These are phyloP conservation scores for Vanessa atalanta DNA, from an alignment of 1,140 invertebrate genomes.

Conservation along the genomic window DNA sequence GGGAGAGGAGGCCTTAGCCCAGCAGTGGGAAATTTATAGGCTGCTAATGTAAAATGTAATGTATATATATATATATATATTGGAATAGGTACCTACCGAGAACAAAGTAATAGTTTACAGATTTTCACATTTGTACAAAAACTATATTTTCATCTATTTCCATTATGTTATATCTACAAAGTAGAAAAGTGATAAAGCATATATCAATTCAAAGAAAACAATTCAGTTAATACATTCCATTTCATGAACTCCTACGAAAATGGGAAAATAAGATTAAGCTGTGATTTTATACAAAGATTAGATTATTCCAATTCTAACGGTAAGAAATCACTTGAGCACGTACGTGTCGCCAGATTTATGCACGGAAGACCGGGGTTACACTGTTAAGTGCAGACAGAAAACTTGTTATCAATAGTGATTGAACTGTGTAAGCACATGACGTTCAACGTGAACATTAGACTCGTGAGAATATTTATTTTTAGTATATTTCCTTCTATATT, in stretches of 20 bases:
- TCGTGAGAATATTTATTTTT: too few species aligned
- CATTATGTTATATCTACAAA: neutral
- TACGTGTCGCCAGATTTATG: slow-evolving; percentile 58
- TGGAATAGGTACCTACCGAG: too few species aligned
- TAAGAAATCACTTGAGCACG: slow-evolving; percentile 68
- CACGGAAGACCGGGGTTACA: slow-evolving; percentile 28
- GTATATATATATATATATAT: too few species aligned
- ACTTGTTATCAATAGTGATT: slow-evolving; percentile 1
- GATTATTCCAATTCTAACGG: slow-evolving; percentile 57
- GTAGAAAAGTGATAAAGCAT: neutral
- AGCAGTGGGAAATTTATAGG: too few species aligned
- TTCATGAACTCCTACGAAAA: slow-evolving; percentile 28
- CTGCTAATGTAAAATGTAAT: too few species aligned
- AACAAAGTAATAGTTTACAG: too few species aligned
- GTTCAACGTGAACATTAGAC: neutral
- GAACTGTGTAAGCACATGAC: neutral
- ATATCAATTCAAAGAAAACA: neutral
- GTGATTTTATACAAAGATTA: slow-evolving; percentile 55
- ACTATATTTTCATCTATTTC: too few species aligned
- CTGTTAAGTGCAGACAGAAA: slow-evolving; percentile 18
- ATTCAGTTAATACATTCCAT: slow-evolving; percentile 20
- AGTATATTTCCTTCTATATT: too few species aligned
- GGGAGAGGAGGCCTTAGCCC: too few species aligned
- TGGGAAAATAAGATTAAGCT: slow-evolving; percentile 49
- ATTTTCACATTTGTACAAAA: too few species aligned